These are phyloP conservation scores for Oryctolagus cuniculus DNA, from an alignment of 2,113 vertebrate genomes.

Conservation along the genomic window DNA sequence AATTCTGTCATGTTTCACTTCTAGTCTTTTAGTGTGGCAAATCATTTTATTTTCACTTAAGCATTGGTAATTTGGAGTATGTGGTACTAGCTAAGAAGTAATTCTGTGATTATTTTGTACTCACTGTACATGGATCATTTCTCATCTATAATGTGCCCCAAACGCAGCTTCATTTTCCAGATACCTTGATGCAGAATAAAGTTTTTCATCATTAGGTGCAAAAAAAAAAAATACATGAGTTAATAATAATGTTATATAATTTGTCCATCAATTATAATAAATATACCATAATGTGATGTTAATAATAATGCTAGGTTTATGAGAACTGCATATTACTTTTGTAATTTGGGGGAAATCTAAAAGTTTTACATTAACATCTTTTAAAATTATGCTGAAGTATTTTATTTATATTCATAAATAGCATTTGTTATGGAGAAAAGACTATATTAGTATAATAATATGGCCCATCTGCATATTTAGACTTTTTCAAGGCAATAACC, in stretches of 20 bases:
- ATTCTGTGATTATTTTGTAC: conserved; percentile 90
- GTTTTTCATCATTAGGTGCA: conserved; percentile 84
- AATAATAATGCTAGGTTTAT: not conserved
- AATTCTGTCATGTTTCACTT: conserved; percentile 92
- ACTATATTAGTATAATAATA: not conserved
- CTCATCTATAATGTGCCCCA: conserved; percentile 94
- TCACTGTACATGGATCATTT: conserved; percentile 89
- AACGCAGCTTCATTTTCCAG: conserved; percentile 98
- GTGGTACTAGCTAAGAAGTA: conserved; percentile 90
- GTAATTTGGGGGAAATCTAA: not conserved
- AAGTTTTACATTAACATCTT: not conserved
- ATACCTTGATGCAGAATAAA: conserved; percentile 98
- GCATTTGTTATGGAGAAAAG: not conserved
- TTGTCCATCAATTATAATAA: not conserved
- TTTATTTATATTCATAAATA: conserved; percentile 25
- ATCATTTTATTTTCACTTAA: conserved; percentile 93
- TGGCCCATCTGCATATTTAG: not conserved
- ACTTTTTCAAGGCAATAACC: not conserved
- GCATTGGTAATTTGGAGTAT: conserved; percentile 92
- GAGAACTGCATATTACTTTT: not conserved
- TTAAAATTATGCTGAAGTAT: not conserved
- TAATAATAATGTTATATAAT: not conserved
- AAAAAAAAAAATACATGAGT: too few relatives aligned
- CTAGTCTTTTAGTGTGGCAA: conserved; percentile 93
- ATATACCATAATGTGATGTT: not conserved